Percentiles rank a stretch among this genome's conserved stretches.
Evolutionary conservation across 2,888 invertebrate species (phyloP).

Genomic region (Digitonthophagus gazella): DNA sequence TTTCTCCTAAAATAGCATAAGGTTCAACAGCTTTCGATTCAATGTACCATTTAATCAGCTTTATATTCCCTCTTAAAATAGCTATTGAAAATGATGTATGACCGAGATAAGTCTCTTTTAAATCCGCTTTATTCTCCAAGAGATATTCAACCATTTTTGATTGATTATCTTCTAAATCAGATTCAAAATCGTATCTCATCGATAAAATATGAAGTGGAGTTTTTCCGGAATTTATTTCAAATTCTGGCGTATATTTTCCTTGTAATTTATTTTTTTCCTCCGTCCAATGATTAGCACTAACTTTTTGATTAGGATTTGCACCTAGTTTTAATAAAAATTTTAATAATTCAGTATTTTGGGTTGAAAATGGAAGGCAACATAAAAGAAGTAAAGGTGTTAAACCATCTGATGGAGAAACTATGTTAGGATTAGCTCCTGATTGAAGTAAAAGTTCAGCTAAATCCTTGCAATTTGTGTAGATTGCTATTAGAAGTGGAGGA

Average conservation of each 20-base stretch:
- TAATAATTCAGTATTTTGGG: slow-evolving; percentile 37
- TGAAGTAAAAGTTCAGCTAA: slow-evolving; percentile 35
- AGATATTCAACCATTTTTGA: slow-evolving; percentile 40
- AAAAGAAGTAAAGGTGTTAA: slow-evolving; percentile 44
- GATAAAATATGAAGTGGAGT: slow-evolving; percentile 46
- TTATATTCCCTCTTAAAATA: slow-evolving; percentile 42
- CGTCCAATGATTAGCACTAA: slow-evolving; percentile 40
- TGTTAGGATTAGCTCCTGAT: slow-evolving; percentile 38
- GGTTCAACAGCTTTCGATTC: slow-evolving; percentile 38
- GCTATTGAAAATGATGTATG: slow-evolving; percentile 46
- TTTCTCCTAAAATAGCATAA: slow-evolving; percentile 38
- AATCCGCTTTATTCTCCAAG: slow-evolving; percentile 31
- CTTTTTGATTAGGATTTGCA: slow-evolving; percentile 42
- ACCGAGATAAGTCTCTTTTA: slow-evolving; percentile 42
- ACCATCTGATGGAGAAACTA: slow-evolving; percentile 35
- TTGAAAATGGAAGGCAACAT: slow-evolving; percentile 35
- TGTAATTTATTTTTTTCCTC: slow-evolving; percentile 36
- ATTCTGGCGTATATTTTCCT: slow-evolving; percentile 30
- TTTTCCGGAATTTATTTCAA: slow-evolving; percentile 40
- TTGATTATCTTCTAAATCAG: slow-evolving; percentile 33
- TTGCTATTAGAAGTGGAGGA: slow-evolving; percentile 41
- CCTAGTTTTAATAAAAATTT: slow-evolving; percentile 36
- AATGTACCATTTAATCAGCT: slow-evolving; percentile 39
- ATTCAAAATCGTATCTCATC: slow-evolving; percentile 43
- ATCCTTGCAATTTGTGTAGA: slow-evolving; percentile 42